phyloP scores from a whole-genome alignment of 2,113 vertebrate species.

The Oncorhynchus nerka region DNA sequence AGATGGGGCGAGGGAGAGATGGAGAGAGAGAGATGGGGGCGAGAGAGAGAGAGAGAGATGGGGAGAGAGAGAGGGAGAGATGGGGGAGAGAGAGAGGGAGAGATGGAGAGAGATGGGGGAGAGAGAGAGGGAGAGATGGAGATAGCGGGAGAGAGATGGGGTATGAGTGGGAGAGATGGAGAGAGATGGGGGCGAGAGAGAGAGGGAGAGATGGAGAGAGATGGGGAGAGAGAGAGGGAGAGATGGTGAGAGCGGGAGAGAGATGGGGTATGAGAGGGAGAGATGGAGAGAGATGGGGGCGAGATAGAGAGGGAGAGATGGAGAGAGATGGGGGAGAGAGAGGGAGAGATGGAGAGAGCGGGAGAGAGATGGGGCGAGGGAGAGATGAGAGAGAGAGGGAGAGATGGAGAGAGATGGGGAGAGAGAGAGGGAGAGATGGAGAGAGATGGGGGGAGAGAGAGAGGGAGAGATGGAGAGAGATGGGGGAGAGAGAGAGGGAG shows the following conservation, averaged over 20 bases:
- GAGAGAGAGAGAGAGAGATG: slow-evolving; percentile 1
- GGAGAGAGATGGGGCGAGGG: no score
- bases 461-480: not conserved
- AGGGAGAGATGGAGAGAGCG: no score
- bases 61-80: no score
- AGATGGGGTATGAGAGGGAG: no score
- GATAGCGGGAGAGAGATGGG: not conserved
- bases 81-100: no score
- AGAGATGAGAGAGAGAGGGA: no score
- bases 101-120: no score
- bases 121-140: rapidly evolving
- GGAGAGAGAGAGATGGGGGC: not conserved
- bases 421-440: no score
- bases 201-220: slow-evolving; percentile 5
- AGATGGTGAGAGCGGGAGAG: no score
- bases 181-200: not conserved
- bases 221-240: no score
- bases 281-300: rapidly evolving
- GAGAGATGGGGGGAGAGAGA: not conserved
- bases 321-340: not conserved
- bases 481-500: not conserved
- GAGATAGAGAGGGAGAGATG: not conserved
- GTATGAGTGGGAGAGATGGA: not conserved
- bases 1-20: not conserved
- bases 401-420: no score